A percentile compares a stretch with the other conserved stretches of the same genome.
Conservation (phyloP, 1,140 invertebrate species). For the Aphidius gifuensis region DNA sequence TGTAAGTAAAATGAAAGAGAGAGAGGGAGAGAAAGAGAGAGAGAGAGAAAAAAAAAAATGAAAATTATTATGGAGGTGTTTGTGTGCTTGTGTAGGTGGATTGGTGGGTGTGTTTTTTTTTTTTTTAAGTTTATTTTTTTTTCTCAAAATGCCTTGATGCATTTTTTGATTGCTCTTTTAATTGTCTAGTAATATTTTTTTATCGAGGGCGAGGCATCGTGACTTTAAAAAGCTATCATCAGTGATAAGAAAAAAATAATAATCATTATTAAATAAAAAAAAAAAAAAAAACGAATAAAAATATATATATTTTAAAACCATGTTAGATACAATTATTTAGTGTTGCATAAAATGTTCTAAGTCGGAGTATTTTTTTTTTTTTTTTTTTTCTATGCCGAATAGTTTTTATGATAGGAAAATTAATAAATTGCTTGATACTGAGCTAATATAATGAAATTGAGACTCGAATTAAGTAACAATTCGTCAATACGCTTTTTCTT, state of each 20-base stretch:
- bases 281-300: too few relatives aligned
- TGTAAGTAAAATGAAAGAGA: neutral
- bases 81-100: neutral
- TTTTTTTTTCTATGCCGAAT: too few relatives aligned
- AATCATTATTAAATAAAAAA: neutral
- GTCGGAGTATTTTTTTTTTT: too few relatives aligned
- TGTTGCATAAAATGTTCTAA: too few relatives aligned
- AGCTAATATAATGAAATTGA: too few relatives aligned
- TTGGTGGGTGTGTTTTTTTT: conserved; percentile 24
- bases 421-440: too few relatives aligned
- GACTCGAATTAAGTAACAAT: too few relatives aligned
- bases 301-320: too few relatives aligned
- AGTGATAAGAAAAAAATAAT: conserved; percentile 7
- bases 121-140: neutral
- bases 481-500: too few relatives aligned
- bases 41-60: too few relatives aligned
- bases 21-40: neutral
- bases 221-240: conserved; percentile 13
- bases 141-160: neutral
- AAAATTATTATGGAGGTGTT: neutral
- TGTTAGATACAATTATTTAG: too few relatives aligned
- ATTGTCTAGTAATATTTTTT: conserved; percentile 5
- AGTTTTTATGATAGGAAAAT: too few relatives aligned
- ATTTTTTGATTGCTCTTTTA: conserved; percentile 8
- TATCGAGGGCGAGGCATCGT: conserved; percentile 6